Evolutionary conservation across 2,888 invertebrate species (phyloP).

Genomic region (Bimastos eiseni): DNA sequence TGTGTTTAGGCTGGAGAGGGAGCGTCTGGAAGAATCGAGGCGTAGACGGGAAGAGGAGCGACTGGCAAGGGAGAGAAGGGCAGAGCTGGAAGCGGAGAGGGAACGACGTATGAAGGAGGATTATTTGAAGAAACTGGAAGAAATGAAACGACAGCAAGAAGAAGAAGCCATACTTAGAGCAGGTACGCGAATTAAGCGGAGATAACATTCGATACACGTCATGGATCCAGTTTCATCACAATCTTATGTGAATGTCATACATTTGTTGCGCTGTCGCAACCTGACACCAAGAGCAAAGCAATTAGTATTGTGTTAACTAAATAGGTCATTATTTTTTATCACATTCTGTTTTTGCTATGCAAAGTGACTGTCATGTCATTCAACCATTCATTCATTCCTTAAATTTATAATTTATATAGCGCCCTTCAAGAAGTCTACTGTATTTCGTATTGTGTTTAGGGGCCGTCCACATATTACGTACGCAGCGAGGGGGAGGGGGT

Average conservation of each 20-base stretch:
- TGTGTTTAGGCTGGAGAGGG: conserved; percentile 43
- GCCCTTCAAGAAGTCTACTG: too few species aligned
- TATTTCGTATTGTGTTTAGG: too few species aligned
- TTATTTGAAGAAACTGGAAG: conserved; percentile 54
- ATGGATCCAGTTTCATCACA: not conserved
- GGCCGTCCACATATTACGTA: too few species aligned
- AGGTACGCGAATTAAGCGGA: conserved; percentile 42
- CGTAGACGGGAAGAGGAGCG: conserved; percentile 43
- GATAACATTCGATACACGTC: not conserved
- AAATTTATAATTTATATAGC: too few species aligned
- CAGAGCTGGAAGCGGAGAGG: conserved; percentile 39
- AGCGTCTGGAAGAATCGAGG: conserved; percentile 43
- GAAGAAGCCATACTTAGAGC: conserved; percentile 49
- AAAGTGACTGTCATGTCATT: too few species aligned
- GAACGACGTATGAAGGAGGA: conserved; percentile 45
- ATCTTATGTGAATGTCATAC: not conserved
- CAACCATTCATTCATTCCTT: too few species aligned
- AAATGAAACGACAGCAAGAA: conserved; percentile 53
- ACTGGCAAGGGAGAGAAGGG: conserved; percentile 44
- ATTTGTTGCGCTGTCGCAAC: not conserved
- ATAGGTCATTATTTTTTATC: too few species aligned
- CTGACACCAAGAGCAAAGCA: too few species aligned
- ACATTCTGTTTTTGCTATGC: too few species aligned
- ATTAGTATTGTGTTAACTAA: too few species aligned
- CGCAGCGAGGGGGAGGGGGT: too few species aligned